These are phyloP conservation scores for Ptychobarbus kaznakovi DNA, from an alignment of 2,797 vertebrate genomes.

Conservation along the genomic window DNA sequence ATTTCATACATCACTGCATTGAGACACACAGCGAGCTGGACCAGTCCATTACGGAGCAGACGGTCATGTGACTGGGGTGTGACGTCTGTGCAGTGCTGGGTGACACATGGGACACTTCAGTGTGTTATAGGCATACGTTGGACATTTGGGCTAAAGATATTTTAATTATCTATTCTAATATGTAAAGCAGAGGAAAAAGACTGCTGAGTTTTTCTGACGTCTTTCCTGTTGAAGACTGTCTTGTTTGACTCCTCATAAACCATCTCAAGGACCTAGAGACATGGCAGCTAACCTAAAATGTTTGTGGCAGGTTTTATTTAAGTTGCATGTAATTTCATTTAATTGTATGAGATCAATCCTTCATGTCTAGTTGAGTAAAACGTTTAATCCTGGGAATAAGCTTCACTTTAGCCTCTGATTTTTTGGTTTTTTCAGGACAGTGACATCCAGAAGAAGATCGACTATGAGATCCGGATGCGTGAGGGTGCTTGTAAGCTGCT, in stretches of 20 bases:
- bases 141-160: background rate
- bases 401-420: background rate
- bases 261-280: background rate
- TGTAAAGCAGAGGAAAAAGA: background rate
- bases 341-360: background rate
- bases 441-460: constrained; percentile 91
- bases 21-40: constrained; percentile 11
- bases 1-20: constrained; percentile 35
- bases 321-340: background rate
- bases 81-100: background rate
- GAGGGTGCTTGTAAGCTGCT: constrained; percentile 92
- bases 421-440: constrained; percentile 81
- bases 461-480: constrained; percentile 93
- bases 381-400: background rate
- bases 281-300: background rate
- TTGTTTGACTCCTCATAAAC: background rate
- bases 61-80: background rate
- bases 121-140: background rate
- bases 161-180: background rate
- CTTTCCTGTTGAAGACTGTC: background rate
- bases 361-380: background rate
- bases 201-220: too few species aligned
- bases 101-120: background rate
- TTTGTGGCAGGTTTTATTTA: background rate
- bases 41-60: background rate